Conservation (phyloP, 2,888 invertebrate species). For the Platypus cylindrus region DNA sequence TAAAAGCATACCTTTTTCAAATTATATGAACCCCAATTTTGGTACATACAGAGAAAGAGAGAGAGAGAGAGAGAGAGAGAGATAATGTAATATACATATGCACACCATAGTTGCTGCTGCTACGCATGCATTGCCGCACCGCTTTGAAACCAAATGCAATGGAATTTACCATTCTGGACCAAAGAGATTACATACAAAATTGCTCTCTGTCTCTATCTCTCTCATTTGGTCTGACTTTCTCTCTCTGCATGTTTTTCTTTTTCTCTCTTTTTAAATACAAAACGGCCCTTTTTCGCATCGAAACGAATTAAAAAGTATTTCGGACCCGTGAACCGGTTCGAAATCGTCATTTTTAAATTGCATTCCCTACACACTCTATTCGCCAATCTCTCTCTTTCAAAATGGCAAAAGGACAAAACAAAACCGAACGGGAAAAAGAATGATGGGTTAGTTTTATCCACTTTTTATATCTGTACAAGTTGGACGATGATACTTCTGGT, state of each 20-base stretch:
- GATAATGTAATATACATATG: neutral
- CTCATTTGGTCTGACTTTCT: neutral
- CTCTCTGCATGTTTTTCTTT: neutral
- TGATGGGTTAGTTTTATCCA: too few species aligned
- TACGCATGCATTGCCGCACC: slow-evolving; percentile 7
- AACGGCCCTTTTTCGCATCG: slow-evolving; percentile 9
- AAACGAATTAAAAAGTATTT: slow-evolving; percentile 15
- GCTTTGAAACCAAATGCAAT: slow-evolving; percentile 9
- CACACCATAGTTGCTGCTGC: too few species aligned
- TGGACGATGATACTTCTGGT: too few species aligned
- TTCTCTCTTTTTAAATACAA: neutral
- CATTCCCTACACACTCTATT: slow-evolving; percentile 15
- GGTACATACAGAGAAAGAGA: too few species aligned
- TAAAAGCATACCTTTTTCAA: slow-evolving; percentile 7
- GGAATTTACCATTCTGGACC: slow-evolving; percentile 10
- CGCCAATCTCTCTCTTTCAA: too few species aligned
- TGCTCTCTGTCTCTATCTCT: slow-evolving; percentile 4
- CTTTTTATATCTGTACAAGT: too few species aligned
- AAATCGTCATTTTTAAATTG: slow-evolving; percentile 16
- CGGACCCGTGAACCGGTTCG: slow-evolving; percentile 14
- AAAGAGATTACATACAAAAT: slow-evolving; percentile 12
- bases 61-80: too few species aligned
- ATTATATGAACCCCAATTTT: slow-evolving; percentile 8
- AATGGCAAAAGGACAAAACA: too few species aligned
- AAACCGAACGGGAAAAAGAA: too few species aligned